Conservation (phyloP, 2,888 invertebrate genomes). For the Phoronis australis region DNA sequence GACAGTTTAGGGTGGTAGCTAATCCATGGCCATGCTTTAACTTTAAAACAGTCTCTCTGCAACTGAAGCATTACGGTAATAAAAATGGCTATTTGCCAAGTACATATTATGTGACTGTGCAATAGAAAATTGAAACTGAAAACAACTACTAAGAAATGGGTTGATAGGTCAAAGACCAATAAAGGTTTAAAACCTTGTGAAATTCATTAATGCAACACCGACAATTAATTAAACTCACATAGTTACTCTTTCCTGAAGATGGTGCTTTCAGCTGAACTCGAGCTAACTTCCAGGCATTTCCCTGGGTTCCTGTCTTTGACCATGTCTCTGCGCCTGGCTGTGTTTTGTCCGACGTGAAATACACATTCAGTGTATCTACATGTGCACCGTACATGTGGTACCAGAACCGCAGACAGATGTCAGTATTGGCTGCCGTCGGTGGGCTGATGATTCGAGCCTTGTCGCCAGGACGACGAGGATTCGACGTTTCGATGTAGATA, state of each 20-base stretch:
- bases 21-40: too few species aligned
- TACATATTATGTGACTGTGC: too few species aligned
- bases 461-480: conserved; percentile 22
- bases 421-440: conserved; percentile 14
- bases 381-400: conserved; percentile 42
- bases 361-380: conserved; percentile 37
- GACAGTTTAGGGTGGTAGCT: too few species aligned
- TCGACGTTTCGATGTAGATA: conserved; percentile 37
- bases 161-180: too few species aligned
- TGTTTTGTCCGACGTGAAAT: conserved; percentile 15
- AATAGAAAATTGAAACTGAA: too few species aligned
- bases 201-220: too few species aligned
- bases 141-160: too few species aligned
- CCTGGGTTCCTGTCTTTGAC: conserved; percentile 29
- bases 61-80: too few species aligned
- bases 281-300: conserved; percentile 31
- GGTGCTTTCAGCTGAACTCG: conserved; percentile 27
- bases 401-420: conserved; percentile 28
- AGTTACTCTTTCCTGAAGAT: conserved; percentile 11
- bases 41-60: too few species aligned
- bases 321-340: conserved; percentile 26
- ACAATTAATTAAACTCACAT: too few species aligned
- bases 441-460: conserved; percentile 31
- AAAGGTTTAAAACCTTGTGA: too few species aligned
- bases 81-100: too few species aligned